phyloP scores from a whole-genome alignment of 1,140 invertebrate genomes.

The Thaumetopoea pityocampa region DNA sequence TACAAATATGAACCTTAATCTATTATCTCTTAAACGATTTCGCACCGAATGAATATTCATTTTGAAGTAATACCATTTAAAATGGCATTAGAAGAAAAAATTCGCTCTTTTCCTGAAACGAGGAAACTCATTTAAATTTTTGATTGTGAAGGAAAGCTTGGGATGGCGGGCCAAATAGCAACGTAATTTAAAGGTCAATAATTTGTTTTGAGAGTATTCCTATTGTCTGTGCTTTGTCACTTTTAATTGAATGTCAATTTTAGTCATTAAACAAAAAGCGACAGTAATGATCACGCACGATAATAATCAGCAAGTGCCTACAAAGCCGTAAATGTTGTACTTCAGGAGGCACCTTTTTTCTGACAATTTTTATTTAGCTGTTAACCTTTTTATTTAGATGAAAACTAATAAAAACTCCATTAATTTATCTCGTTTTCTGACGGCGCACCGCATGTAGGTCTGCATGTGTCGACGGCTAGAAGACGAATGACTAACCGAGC shows the following conservation, averaged over 20 bases:
- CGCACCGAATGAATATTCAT: slow-evolving; percentile 69
- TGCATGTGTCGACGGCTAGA: slow-evolving; percentile 41
- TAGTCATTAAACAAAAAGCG: too few species aligned
- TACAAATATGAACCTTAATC: slow-evolving; percentile 66
- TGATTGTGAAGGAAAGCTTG: slow-evolving; percentile 55
- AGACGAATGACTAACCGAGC: slow-evolving; percentile 59
- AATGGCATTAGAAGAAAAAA: slow-evolving; percentile 64
- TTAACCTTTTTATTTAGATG: slow-evolving; percentile 8
- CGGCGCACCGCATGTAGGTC: slow-evolving; percentile 26
- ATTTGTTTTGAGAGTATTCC: slow-evolving; percentile 33
- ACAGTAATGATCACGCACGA: too few species aligned
- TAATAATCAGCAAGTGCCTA: too few species aligned
- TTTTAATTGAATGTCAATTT: too few species aligned
- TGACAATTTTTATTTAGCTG: background rate
- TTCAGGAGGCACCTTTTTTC: too few species aligned
- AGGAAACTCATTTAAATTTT: slow-evolving; percentile 67
- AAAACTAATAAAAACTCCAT: slow-evolving; percentile 15
- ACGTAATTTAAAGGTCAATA: slow-evolving; percentile 49
- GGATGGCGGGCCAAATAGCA: slow-evolving; percentile 30
- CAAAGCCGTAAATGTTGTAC: too few species aligned
- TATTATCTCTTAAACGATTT: slow-evolving; percentile 72
- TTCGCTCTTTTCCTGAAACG: slow-evolving; percentile 37
- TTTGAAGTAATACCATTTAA: slow-evolving; percentile 64
- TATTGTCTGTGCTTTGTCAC: slow-evolving; percentile 6
- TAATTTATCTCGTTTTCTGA: slow-evolving; percentile 32